Percentiles rank a stretch among this genome's conserved stretches.
Evolutionary conservation across 2,888 invertebrate species (phyloP).

Genomic region (Stramonita haemastoma): DNA sequence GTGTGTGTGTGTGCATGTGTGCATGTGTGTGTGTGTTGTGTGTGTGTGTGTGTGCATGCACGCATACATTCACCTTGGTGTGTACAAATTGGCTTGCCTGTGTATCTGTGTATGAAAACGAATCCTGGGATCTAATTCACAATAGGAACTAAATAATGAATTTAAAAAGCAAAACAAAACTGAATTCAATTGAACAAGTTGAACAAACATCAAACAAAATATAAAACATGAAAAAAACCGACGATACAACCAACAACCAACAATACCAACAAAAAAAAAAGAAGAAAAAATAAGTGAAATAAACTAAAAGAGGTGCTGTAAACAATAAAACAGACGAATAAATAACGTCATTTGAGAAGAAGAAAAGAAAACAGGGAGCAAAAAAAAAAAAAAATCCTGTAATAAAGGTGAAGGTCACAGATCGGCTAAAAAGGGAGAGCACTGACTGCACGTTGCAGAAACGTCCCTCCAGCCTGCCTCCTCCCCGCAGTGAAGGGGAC

Average conservation of each 20-base stretch:
- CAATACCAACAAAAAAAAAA: background rate
- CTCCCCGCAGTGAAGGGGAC: slow-evolving; percentile 49
- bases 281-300: background rate
- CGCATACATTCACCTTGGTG: too few species aligned
- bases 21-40: background rate
- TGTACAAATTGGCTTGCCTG: background rate
- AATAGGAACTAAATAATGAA: background rate
- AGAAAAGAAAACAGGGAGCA: too few species aligned
- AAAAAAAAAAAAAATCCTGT: too few species aligned
- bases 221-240: background rate
- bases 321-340: too few species aligned
- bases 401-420: too few species aligned
- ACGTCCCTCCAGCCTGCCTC: slow-evolving; percentile 33
- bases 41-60: background rate
- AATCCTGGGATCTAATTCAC: background rate
- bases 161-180: background rate
- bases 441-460: slow-evolving; percentile 1
- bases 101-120: background rate
- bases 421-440: background rate
- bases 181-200: background rate
- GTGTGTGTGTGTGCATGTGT: background rate
- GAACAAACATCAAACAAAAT: background rate
- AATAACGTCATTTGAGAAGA: too few species aligned
- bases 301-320: too few species aligned
- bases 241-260: too few species aligned